Evolutionary conservation across 2,888 invertebrate genomes (phyloP).

Genomic region (Pseudanteris insignis): DNA sequence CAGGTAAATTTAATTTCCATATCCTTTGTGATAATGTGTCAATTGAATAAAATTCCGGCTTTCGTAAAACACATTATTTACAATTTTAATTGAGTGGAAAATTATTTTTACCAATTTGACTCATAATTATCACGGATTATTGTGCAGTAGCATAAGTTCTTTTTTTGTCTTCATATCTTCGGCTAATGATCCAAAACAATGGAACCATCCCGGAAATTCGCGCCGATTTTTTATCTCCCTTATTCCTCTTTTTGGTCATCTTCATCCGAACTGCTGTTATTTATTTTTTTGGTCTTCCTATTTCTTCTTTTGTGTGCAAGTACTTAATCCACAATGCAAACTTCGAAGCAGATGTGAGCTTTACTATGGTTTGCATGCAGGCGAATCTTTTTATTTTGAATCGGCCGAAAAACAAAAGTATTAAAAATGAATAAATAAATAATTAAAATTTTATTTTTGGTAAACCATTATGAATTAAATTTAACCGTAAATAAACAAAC

Average conservation of each 20-base stretch:
- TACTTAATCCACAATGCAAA: conserved; percentile 32
- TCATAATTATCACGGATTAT: too few species aligned
- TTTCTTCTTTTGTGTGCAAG: conserved; percentile 11
- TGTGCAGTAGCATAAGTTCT: too few species aligned
- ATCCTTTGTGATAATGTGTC: too few species aligned
- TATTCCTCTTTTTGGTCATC: conserved; percentile 30
- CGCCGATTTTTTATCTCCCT: conserved; percentile 3
- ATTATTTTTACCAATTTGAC: too few species aligned
- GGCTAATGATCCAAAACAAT: conserved; percentile 26
- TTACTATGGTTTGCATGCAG: conserved; percentile 4
- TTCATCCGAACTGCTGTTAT: conserved; percentile 16
- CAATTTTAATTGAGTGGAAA: too few species aligned
- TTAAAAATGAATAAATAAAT: not conserved
- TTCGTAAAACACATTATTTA: too few species aligned
- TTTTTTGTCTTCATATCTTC: conserved; percentile 4
- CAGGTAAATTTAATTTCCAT: too few species aligned
- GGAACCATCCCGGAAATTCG: conserved; percentile 35
- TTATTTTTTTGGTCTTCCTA: conserved; percentile 3
- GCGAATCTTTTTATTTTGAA: too few species aligned
- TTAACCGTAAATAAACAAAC: too few species aligned
- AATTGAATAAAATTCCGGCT: too few species aligned
- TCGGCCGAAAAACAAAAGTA: not conserved
- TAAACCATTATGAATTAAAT: too few species aligned
- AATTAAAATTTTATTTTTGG: too few species aligned
- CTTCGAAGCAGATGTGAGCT: conserved; percentile 23